Evolutionary conservation across 2,888 invertebrate species (phyloP), one percentile per base, ranked within the genome.

Genomic region (Pyrrhosoma nymphula): DNA sequence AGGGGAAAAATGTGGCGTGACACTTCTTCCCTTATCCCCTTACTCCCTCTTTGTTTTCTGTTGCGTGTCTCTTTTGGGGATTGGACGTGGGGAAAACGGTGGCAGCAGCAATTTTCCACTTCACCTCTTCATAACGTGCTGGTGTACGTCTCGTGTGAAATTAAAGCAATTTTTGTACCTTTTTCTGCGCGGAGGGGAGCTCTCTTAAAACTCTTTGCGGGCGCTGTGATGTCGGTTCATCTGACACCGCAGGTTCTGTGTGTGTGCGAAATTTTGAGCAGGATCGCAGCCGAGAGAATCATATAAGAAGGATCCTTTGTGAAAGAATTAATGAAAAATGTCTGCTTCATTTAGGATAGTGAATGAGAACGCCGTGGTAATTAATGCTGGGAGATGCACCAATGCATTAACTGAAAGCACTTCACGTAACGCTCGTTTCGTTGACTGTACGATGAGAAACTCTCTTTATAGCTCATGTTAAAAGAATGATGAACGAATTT

Each of bases 41-140:
- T 8, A 47, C 47, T 47, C 47, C 8, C 47, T 47, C 47, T 47
- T 69, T 69, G 69, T 69, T 69, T 69, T 26, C 69, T 26, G 69
- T 69, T 69, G 69, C 69, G 69, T 69, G 69, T 69, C n/a, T 26
- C 69, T 69, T n/a, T 47, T 2, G 47, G n/a, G 26, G 69, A 69
- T 69, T 69, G 47, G 69, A 69, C 26, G 69, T 26, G 23, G 69
- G 69, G 69, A 69, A 69, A 47, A 47, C 47, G 2, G 47, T 8
- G 47, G 47, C 69, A 8, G 69, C 69, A 10, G 69, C 69, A 69
- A 69, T 69, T 69, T 69, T 69, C 69, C 69, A 69, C 69, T 69
- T 69, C 69, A 69, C 69, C 69, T 69, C 69, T 69, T 69, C 69
- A 69, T 69, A 26, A 69, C 69, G 69, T 69, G 69, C 69, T n/a